These are phyloP conservation scores for Struthio camelus DNA, from an alignment of 2,113 vertebrate genomes.

Conservation along the genomic window DNA sequence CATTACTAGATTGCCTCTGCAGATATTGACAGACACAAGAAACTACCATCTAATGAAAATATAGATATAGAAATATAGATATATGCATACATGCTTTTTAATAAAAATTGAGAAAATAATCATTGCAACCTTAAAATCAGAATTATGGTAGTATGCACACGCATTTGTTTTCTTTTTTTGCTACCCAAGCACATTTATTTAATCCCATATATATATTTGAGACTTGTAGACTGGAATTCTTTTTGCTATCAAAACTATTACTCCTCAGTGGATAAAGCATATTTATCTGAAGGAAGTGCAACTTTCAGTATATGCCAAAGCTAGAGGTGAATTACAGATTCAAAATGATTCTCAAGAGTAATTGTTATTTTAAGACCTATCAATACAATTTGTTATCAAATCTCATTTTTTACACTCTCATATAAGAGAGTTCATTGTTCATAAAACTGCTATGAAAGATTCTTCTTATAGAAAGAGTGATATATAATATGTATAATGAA, in stretches of 20 bases:
- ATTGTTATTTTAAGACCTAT: background rate
- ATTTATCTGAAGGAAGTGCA: background rate
- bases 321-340: background rate
- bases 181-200: background rate
- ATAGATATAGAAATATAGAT: background rate
- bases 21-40: background rate
- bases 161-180: background rate
- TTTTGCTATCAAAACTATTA: constrained; percentile 15
- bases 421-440: background rate
- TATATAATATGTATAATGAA: background rate
- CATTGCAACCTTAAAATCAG: background rate
- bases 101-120: background rate
- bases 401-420: background rate
- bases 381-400: background rate
- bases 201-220: background rate
- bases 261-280: background rate
- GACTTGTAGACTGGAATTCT: background rate
- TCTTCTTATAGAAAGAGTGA: background rate
- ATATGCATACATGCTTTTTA: background rate
- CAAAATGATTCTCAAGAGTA: background rate
- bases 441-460: background rate
- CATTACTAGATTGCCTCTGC: background rate
- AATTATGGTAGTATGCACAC: background rate
- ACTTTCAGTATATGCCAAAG: background rate
- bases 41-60: background rate